Evolutionary conservation across 2,113 vertebrate genomes (phyloP).

Genomic region (Myodes glareolus): DNA sequence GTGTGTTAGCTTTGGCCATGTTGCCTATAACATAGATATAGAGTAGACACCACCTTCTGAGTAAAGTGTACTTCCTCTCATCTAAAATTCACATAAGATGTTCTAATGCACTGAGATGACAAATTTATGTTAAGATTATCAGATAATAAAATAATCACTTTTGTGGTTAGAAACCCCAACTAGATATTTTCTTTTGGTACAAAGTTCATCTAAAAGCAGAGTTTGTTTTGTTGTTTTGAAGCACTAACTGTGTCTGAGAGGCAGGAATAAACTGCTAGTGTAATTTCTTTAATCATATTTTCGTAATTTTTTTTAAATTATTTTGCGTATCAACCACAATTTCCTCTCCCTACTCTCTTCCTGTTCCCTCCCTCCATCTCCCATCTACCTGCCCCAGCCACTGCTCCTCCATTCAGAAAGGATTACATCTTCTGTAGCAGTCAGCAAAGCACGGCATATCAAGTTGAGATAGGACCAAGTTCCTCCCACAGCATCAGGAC

Average conservation of each 20-base stretch:
- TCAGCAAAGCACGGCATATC: too few species aligned
- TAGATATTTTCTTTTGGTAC: not conserved
- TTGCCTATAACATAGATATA: not conserved
- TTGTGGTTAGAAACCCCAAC: not conserved
- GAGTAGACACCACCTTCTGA: not conserved
- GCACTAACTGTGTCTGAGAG: not conserved
- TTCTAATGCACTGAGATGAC: not conserved
- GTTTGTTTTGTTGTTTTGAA: not conserved
- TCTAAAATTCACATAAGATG: not conserved
- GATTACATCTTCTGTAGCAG: too few species aligned
- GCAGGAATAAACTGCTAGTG: not conserved
- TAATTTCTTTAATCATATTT: not conserved
- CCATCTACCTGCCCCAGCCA: too few species aligned
- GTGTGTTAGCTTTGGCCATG: not conserved
- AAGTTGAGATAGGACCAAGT: too few species aligned
- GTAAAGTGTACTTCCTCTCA: not conserved
- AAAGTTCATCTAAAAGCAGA: not conserved
- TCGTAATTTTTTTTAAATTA: too few species aligned
- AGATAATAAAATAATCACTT: conserved; percentile 11
- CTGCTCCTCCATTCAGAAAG: too few species aligned
- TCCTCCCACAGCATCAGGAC: too few species aligned
- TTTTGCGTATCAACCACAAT: too few species aligned
- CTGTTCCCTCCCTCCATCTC: too few species aligned
- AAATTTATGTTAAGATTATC: not conserved
- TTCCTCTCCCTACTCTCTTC: too few species aligned